Base-by-base conservation (phyloP, 1,140 invertebrate genomes). In the Heliothis virescens region DNA sequence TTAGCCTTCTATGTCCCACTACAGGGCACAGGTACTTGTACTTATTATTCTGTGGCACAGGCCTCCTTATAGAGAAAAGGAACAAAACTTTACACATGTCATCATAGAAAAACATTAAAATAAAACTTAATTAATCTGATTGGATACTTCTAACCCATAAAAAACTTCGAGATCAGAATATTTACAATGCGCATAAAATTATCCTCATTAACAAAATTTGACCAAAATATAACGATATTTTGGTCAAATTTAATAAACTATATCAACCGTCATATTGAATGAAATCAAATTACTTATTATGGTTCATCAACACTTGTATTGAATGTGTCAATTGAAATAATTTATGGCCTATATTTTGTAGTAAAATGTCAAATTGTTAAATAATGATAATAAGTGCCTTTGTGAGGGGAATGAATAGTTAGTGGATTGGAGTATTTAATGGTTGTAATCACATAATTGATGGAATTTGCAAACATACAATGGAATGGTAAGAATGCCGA, bases 241-340 rank as follows among this genome's bases (percentile, higher is more conserved):
- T n/a, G n/a, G n/a, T n/a, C n/a, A n/a, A n/a, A n/a, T n/a, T n/a
- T n/a, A n/a, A n/a, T n/a, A n/a, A n/a, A n/a, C n/a, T n/a, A n/a
- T n/a, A n/a, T n/a, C n/a, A n/a, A n/a, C n/a, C n/a, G n/a, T n/a
- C n/a, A n/a, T n/a, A n/a, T n/a, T n/a, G n/a, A n/a, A n/a, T n/a
- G n/a, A n/a, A n/a, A 67, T 67, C 41, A 67, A 41, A 21, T 18
- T 67, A 12, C 16, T 67, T 67, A 67, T 67, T 67, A 48, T 67
- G 11, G 48, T 67, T 11, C 41, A 41, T 67, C 63, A 67, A 67
- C 63, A 67, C 63, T 48, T 10, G 15, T 18, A 47, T 47, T 11
- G 34, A 41, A 47, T 3, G n/a, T n/a, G 16, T 65, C 41, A 67
- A 67, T 67, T 67, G 12, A 65, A 47, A 60, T 60, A 11, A 60